A percentile compares a stretch with the other conserved stretches of the same genome.
phyloP scores from a whole-genome alignment of 2,113 vertebrate genomes.

The Gavialis gangeticus region DNA sequence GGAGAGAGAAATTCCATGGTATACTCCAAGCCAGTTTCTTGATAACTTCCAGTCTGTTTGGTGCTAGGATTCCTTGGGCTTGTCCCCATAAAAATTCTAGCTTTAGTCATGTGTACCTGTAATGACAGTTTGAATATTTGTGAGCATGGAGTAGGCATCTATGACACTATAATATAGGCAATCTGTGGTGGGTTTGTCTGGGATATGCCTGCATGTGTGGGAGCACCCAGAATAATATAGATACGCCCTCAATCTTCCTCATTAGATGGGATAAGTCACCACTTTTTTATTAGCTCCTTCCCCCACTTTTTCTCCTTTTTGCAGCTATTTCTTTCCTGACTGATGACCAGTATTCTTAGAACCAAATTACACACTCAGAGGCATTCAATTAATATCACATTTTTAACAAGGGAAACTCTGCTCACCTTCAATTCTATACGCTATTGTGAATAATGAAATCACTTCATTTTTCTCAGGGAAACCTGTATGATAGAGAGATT shows the following conservation, averaged over 20 bases:
- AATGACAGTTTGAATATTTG: neutral
- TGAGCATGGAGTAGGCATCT: neutral
- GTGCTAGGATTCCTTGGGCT: neutral
- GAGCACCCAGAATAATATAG: too few relatives aligned
- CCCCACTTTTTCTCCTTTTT: neutral
- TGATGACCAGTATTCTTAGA: neutral
- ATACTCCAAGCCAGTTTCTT: neutral
- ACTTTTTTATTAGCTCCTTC: neutral
- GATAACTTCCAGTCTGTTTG: neutral
- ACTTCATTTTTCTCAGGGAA: neutral
- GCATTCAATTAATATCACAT: slow-evolving; percentile 8
- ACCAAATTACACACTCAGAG: neutral
- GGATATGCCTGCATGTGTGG: too few relatives aligned
- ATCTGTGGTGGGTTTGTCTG: neutral
- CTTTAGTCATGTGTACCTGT: neutral
- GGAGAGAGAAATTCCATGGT: neutral
- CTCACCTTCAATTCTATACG: neutral
- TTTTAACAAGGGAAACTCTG: neutral
- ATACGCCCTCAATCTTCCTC: neutral
- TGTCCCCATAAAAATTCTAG: neutral
- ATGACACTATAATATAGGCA: neutral
- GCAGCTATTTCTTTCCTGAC: neutral
- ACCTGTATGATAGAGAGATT: neutral
- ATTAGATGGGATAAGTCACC: neutral
- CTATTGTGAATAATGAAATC: neutral